Base-by-base conservation (phyloP, 2,888 invertebrate genomes). In the Romanomermis culicivorax region DNA sequence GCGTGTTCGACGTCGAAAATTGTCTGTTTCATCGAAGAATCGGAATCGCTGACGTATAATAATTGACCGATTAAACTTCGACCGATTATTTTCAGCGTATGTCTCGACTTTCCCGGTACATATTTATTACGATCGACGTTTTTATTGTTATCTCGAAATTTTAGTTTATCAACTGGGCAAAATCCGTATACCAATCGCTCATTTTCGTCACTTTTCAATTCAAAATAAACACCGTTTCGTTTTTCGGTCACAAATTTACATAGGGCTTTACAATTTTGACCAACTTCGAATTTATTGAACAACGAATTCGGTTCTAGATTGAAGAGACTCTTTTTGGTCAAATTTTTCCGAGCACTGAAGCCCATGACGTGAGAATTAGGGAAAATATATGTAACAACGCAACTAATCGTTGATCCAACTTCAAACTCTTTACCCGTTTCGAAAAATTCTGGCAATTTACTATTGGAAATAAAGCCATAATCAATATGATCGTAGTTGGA, bases 21-120 rank as follows among this genome's bases (percentile, higher is more conserved):
- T 47, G 60, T 59, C 57, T 63, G 65, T 29, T 61, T 59, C 30
- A 65, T 54, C 29, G 64, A 59, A 14, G 60, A 60, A 30, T 61
- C 60, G 29, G 61, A 58, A 23, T 61, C 63, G 0, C 64, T 59
- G 11, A 67, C 62, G 17, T 60, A 29, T 3, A 66, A 26, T 1
- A 57, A 29, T 7, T 65, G 55, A 29, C 64, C 66, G 11, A 62
- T 57, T 42, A 60, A 57, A n/a, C 56, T 54, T 51, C 59, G 62
- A 36, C 58, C 62, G 17, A 62, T 58, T 3, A 67, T 60, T 23
- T 64, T 60, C 45, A 63, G 62, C 24, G 57, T 24, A 53, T 63
- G 63, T 30, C 57, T 57, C 2, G 60, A 53, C 17, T 36, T 36
- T 23, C 64, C 66, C 17, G 60, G 7, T 3, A 14, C 7, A 29